Evolutionary conservation across 2,888 invertebrate genomes (phyloP), one percentile per base, ranked within the genome.

Genomic region (Mythimna pallens): DNA sequence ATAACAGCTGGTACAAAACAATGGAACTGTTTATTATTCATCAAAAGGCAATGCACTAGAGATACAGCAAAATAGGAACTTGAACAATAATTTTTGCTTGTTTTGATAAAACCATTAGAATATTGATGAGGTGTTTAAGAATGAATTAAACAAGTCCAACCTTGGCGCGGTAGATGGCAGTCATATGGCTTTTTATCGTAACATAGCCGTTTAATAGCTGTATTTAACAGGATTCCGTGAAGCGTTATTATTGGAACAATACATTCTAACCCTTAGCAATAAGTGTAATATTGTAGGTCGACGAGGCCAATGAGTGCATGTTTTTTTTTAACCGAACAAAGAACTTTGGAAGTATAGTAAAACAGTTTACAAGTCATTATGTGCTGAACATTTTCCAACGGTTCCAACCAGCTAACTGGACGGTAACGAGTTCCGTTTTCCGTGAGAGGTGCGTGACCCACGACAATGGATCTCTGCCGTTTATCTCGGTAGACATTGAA

Each of bases 401-500:
- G 63, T 64, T 64, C 36, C 40, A 74, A 70, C 68, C 54, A 66
- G 40, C 80, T 43, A 64, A 66, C 58, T 61, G 50, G 63, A 64
- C 68, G 30, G 75, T 54, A 64, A 58, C 57, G 20, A 65, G 22
- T 68, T 80, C 61, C 80, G 64, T 65, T 83, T 83, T 80, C 65
- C 47, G 80, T 54, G 64, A 70, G 57, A 65, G 65, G 73, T 85
- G 72, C 57, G 64, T 83, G 77, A 73, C 70, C 68, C 70, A 61
- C 65, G 55, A 68, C 68, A 76, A 68, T 59, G 59, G 62, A 40
- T 58, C 34, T 40, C 65, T 43, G 58, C n/a, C 43, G 68, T 69
- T 68, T 64, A 67, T 71, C 65, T 78, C 69, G 67, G 47, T 86
- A 85, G 76, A 78, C 86, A 87, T 89, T 90, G 91, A 92, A 91